These are phyloP conservation scores for Tinea trinotella DNA, from an alignment of 2,888 invertebrate species.

Conservation along the genomic window DNA sequence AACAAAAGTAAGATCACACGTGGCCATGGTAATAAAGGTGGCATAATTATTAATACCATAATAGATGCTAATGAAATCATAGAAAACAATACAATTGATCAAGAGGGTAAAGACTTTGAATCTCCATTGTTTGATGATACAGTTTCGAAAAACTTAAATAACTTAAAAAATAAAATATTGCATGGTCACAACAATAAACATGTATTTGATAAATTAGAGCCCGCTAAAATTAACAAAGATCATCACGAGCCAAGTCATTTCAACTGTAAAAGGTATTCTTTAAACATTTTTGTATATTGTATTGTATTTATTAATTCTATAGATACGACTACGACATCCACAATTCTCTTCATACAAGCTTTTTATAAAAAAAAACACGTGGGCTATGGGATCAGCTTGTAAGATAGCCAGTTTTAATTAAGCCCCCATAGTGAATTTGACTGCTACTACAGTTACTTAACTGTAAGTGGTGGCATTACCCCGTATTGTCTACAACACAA, in stretches of 20 bases:
- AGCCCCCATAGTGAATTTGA: too few species aligned
- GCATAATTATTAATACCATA: constrained; percentile 35
- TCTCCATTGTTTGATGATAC: background rate
- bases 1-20: background rate
- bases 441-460: too few species aligned
- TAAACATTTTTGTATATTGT: too few species aligned
- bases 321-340: too few species aligned
- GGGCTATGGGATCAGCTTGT: too few species aligned
- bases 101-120: background rate
- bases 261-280: constrained; percentile 56
- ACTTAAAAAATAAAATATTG: constrained; percentile 2
- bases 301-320: too few species aligned
- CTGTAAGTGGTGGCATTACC: too few species aligned
- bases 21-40: background rate
- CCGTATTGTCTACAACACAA: too few species aligned
- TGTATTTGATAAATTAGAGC: constrained; percentile 21
- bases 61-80: background rate
- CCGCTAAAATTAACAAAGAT: constrained; percentile 47
- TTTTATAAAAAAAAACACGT: too few species aligned
- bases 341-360: too few species aligned
- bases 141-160: background rate
- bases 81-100: background rate
- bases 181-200: background rate
- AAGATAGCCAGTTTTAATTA: too few species aligned
- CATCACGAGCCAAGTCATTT: constrained; percentile 45